Percentiles rank a stretch among this genome's conserved stretches.
These are phyloP conservation scores for Eptesicus fuscus DNA, from an alignment of 2,113 vertebrate species.

Conservation along the genomic window DNA sequence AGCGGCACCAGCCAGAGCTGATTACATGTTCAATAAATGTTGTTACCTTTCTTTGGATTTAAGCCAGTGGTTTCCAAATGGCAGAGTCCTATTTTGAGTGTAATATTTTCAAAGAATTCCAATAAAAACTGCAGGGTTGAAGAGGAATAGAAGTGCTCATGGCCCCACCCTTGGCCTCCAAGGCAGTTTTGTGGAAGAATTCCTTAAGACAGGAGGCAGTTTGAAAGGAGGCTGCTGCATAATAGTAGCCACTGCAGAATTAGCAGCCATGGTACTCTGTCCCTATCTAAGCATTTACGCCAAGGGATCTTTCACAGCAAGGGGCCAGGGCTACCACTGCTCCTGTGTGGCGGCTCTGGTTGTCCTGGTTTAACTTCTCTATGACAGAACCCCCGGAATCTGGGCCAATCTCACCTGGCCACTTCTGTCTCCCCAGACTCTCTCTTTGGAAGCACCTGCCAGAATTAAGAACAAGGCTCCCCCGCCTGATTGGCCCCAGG, in stretches of 20 bases:
- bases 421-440: slow-evolving; percentile 81
- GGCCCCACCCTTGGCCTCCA: not conserved
- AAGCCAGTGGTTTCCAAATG: not conserved
- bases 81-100: not conserved
- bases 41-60: not conserved
- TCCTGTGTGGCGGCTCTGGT: not conserved
- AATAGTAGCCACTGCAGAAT: not conserved
- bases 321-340: not conserved
- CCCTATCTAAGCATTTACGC: not conserved
- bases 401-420: not conserved
- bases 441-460: slow-evolving; percentile 93
- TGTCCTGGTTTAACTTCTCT: not conserved
- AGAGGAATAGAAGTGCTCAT: not conserved
- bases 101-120: not conserved
- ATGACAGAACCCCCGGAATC: not conserved
- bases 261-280: not conserved
- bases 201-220: not conserved
- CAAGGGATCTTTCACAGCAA: not conserved
- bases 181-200: not conserved
- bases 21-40: not conserved
- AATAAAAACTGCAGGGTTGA: not conserved
- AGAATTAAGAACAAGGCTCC: slow-evolving; percentile 91
- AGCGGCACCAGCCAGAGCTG: not conserved
- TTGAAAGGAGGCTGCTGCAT: not conserved
- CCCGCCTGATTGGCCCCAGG: slow-evolving; percentile 90